Conservation (phyloP, 2,888 invertebrate species). For the Platycheirus albimanus region DNA sequence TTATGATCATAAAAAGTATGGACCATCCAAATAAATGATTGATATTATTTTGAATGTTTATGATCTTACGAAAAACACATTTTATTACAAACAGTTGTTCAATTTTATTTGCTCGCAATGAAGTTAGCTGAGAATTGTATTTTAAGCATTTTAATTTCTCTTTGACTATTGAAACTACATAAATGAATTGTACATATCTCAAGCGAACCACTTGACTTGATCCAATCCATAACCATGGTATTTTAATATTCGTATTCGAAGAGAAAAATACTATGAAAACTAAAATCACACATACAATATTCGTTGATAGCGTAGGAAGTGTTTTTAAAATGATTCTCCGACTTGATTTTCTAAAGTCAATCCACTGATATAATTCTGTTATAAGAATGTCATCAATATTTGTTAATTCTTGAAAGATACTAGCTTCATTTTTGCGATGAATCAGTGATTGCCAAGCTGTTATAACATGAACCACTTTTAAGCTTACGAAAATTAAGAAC, state of each 20-base stretch:
- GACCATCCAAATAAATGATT: conserved; percentile 32
- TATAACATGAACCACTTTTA: conserved; percentile 12
- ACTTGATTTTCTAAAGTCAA: conserved; percentile 40
- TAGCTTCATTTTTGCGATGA: conserved; percentile 7
- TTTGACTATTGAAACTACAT: conserved; percentile 27
- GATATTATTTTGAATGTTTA: background rate
- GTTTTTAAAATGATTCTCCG: background rate
- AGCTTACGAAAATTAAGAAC: background rate
- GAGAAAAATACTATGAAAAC: background rate
- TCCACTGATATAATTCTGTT: conserved; percentile 43
- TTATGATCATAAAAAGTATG: conserved; percentile 9
- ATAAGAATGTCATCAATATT: conserved; percentile 38
- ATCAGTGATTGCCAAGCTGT: conserved; percentile 27
- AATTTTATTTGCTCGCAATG: background rate
- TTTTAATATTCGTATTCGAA: too few relatives aligned
- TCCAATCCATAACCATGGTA: background rate
- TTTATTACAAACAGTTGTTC: conserved; percentile 26
- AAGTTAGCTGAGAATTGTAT: background rate
- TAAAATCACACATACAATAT: background rate
- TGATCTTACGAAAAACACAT: conserved; percentile 34
- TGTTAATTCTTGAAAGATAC: conserved; percentile 37
- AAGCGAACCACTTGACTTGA: conserved; percentile 7
- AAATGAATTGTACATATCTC: conserved; percentile 40
- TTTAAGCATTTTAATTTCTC: conserved; percentile 35
- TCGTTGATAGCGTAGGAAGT: background rate